Percentiles rank a stretch among this genome's conserved stretches.
Conservation (phyloP, 2,888 invertebrate species). For the Drosophila fungiperda region DNA sequence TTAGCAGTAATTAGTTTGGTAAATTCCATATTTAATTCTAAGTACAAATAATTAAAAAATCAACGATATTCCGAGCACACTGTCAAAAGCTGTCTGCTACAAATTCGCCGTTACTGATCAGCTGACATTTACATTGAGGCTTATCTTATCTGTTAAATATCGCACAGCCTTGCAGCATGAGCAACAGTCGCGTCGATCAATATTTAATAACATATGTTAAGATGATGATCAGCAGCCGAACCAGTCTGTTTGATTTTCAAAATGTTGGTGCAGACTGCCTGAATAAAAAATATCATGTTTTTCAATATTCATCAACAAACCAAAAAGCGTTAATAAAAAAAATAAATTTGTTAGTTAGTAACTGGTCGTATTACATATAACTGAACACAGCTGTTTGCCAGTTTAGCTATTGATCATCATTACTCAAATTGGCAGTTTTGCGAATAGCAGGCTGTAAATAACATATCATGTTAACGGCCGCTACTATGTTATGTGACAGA, state of each 20-base stretch:
- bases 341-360: not conserved
- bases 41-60: conserved; percentile 6
- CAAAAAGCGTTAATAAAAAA: not conserved
- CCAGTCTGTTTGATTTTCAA: not conserved
- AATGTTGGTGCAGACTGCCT: not conserved
- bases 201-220: not conserved
- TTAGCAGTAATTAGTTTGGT: not conserved
- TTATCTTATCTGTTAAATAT: conserved; percentile 8
- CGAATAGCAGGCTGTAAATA: conserved; percentile 16
- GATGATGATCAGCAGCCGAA: not conserved
- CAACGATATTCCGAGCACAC: conserved; percentile 10
- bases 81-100: conserved; percentile 16
- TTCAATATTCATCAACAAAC: not conserved
- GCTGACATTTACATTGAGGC: conserved; percentile 27
- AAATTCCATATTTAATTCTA: conserved; percentile 4
- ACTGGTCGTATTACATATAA: not conserved
- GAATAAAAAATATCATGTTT: not conserved
- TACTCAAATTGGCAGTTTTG: conserved; percentile 8
- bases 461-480: conserved; percentile 13
- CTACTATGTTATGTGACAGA: conserved; percentile 13
- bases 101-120: not conserved
- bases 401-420: not conserved
- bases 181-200: not conserved
- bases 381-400: not conserved
- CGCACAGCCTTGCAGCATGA: not conserved